These are phyloP conservation scores for Hypsopygia costalis DNA, from an alignment of 2,888 invertebrate species.

Conservation along the genomic window DNA sequence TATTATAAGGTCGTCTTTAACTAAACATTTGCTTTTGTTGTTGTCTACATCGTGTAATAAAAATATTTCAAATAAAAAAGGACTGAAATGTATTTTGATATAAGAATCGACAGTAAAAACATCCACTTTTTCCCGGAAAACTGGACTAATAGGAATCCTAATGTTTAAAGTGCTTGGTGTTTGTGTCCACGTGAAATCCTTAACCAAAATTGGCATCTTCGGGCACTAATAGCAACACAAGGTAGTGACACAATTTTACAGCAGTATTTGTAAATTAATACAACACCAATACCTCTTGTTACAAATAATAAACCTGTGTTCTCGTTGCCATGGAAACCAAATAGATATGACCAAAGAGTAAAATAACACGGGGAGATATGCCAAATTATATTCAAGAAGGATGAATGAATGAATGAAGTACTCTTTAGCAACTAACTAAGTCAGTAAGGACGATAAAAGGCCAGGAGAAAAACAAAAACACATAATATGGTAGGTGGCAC, in stretches of 20 bases:
- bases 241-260: background rate
- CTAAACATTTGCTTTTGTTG: conserved; percentile 82
- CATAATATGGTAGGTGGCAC: too few relatives aligned
- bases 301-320: too few relatives aligned
- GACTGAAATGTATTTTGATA: conserved; percentile 86
- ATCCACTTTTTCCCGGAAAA: conserved; percentile 83
- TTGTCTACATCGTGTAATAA: conserved; percentile 82
- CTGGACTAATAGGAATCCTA: conserved; percentile 83
- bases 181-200: conserved; percentile 89
- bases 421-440: too few relatives aligned
- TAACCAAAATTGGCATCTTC: conserved; percentile 86
- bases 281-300: background rate
- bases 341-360: too few relatives aligned
- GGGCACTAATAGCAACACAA: too few relatives aligned
- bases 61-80: conserved; percentile 88
- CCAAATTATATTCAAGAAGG: too few relatives aligned
- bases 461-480: too few relatives aligned
- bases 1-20: conserved; percentile 81
- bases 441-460: too few relatives aligned
- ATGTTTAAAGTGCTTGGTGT: conserved; percentile 81
- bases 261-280: background rate
- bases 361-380: too few relatives aligned
- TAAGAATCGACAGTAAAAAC: conserved; percentile 85
- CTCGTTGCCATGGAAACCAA: too few relatives aligned
- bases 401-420: too few relatives aligned